Conservation (phyloP, 2,113 vertebrate species). For the Tringa solitaria region DNA sequence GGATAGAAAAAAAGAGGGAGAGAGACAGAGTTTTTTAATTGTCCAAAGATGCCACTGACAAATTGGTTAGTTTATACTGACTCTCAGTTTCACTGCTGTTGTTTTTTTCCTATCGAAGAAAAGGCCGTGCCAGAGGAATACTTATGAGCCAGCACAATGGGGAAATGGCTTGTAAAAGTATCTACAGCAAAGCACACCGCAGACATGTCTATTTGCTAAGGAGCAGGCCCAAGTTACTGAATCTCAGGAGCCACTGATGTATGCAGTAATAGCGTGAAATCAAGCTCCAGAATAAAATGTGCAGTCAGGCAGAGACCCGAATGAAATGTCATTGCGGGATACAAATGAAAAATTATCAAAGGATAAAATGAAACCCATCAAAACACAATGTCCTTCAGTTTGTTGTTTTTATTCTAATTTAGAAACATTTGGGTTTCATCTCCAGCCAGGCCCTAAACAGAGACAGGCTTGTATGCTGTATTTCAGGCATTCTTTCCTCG, state of each 20-base stretch:
- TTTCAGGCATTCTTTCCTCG: background rate
- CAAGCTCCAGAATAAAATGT: conserved; percentile 58
- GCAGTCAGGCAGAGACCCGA: conserved; percentile 51
- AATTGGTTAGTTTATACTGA: conserved; percentile 22
- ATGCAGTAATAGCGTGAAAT: conserved; percentile 45
- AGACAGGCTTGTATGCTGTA: conserved; percentile 6
- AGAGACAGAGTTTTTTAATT: background rate
- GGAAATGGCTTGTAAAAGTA: conserved; percentile 62
- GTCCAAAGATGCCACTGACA: conserved; percentile 40
- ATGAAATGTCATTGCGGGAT: conserved; percentile 23
- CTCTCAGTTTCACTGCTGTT: conserved; percentile 12
- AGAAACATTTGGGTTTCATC: conserved; percentile 49
- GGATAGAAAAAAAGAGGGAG: background rate
- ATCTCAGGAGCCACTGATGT: conserved; percentile 29
- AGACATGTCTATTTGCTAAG: conserved; percentile 62
- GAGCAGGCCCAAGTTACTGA: conserved; percentile 47
- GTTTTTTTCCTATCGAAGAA: background rate
- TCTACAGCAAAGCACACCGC: background rate
- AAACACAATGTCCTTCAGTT: conserved; percentile 61
- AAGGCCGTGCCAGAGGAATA: conserved; percentile 36
- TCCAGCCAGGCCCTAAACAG: conserved; percentile 47
- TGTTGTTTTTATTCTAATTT: conserved; percentile 59
- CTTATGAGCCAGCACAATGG: conserved; percentile 61
- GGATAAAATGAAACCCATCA: conserved; percentile 58
- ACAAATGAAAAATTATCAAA: conserved; percentile 56